Percentiles rank a stretch among this genome's conserved stretches.
Evolutionary conservation across 2,797 vertebrate genomes (phyloP).

Genomic region (Characodon lateralis): DNA sequence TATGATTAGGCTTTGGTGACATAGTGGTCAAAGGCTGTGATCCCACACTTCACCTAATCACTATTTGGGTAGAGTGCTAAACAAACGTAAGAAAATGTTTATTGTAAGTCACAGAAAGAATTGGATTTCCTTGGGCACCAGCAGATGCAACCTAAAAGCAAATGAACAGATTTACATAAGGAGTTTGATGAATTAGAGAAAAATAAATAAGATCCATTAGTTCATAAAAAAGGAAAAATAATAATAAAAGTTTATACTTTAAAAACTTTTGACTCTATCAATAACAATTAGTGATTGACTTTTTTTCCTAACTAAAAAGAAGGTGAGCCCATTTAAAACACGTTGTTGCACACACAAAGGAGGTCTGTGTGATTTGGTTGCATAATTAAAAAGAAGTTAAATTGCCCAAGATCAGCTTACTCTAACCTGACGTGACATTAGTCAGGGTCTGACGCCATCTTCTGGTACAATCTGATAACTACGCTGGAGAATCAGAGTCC

Average conservation of each 20-base stretch:
- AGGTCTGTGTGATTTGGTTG: not conserved
- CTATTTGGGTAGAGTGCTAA: not conserved
- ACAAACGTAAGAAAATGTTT: not conserved
- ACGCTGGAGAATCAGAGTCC: not conserved
- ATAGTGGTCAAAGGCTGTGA: not conserved
- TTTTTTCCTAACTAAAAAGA: not conserved
- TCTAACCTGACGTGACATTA: not conserved
- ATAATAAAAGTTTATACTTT: not conserved
- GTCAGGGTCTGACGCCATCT: constrained; percentile 9
- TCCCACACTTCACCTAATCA: not conserved
- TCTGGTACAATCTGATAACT: constrained; percentile 31
- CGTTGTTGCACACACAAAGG: not conserved
- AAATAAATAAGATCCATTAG: not conserved
- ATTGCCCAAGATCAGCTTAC: not conserved
- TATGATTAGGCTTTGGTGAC: not conserved
- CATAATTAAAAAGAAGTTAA: not conserved
- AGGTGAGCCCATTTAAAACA: not conserved
- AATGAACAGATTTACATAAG: too few species aligned
- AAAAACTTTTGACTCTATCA: not conserved
- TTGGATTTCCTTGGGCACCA: too few species aligned
- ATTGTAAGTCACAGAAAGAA: too few species aligned
- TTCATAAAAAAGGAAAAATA: not conserved
- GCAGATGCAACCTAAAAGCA: too few species aligned
- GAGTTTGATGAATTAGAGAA: not conserved
- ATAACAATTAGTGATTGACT: not conserved